Evolutionary conservation across 2,888 invertebrate species (phyloP).

Genomic region (Dyspetes luteomarginatus): DNA sequence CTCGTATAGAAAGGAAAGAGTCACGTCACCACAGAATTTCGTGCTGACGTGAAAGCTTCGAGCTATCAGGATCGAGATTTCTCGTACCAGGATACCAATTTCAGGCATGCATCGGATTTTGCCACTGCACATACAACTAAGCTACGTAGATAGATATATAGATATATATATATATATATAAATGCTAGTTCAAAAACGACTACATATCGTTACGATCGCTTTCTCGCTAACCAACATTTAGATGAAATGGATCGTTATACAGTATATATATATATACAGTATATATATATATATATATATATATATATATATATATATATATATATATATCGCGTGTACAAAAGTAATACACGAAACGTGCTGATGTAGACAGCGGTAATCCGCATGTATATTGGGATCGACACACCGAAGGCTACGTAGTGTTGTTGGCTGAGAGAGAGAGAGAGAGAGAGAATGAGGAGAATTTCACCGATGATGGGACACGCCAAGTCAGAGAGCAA

Average conservation of each 20-base stretch:
- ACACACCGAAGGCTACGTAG: background rate
- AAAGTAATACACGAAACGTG: constrained; percentile 27
- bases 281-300: background rate
- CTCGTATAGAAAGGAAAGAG: constrained; percentile 21
- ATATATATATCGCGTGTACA: constrained; percentile 5
- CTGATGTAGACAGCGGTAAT: constrained; percentile 39
- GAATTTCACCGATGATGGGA: constrained; percentile 2
- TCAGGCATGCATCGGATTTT: constrained; percentile 18
- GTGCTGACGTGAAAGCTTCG: constrained; percentile 41
- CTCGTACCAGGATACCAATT: constrained; percentile 48
- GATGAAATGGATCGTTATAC: too few relatives aligned
- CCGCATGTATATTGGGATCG: constrained; percentile 31
- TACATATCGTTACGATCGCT: background rate
- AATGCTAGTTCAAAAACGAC: background rate
- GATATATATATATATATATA: background rate
- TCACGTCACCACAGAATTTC: constrained; percentile 39
- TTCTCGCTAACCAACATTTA: too few relatives aligned
- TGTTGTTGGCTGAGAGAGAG: constrained; percentile 21
- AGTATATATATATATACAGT: too few relatives aligned
- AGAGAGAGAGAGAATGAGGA: background rate
- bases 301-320: too few relatives aligned
- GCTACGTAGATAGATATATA: background rate
- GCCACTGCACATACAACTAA: background rate
- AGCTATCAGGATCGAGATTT: constrained; percentile 36
- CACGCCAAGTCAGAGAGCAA: background rate